These are phyloP conservation scores for Corvus moneduloides DNA, from an alignment of 2,113 vertebrate species.

Conservation along the genomic window DNA sequence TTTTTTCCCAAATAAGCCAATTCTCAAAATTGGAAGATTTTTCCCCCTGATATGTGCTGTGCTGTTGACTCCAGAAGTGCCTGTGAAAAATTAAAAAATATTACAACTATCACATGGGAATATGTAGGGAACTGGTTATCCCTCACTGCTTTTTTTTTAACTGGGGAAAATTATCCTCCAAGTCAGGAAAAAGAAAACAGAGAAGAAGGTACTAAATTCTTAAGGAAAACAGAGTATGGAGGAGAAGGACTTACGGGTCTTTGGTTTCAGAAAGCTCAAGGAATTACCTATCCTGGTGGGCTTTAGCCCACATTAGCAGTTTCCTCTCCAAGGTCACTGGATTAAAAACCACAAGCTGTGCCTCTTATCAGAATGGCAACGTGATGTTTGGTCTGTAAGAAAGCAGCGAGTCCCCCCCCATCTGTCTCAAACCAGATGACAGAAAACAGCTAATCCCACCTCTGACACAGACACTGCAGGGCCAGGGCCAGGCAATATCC, in stretches of 20 bases:
- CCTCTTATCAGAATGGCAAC: neutral
- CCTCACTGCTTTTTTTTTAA: rapidly evolving
- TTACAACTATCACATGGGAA: neutral
- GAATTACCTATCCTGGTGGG: neutral
- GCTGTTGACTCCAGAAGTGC: constrained; percentile 58
- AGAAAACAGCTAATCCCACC: neutral
- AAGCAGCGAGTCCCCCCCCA: rapidly evolving
- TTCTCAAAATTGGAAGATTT: neutral
- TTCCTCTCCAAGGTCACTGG: neutral
- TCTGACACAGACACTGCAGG: neutral
- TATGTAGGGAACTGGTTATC: neutral
- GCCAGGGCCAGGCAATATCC: neutral
- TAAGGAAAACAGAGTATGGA: neutral
- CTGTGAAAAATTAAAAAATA: neutral
- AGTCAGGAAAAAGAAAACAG: neutral
- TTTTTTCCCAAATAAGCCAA: neutral
- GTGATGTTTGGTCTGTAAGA: neutral
- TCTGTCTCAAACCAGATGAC: neutral
- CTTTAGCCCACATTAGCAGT: neutral
- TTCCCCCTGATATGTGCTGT: neutral
- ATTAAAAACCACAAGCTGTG: neutral
- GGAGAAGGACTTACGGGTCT: neutral
- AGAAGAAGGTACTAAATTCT: neutral
- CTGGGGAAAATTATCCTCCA: neutral
- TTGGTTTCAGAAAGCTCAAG: neutral